Percentiles rank a stretch among this genome's conserved stretches.
These are phyloP conservation scores for Sinopyrophorus schimmeli DNA, from an alignment of 2,888 invertebrate genomes.

Conservation along the genomic window DNA sequence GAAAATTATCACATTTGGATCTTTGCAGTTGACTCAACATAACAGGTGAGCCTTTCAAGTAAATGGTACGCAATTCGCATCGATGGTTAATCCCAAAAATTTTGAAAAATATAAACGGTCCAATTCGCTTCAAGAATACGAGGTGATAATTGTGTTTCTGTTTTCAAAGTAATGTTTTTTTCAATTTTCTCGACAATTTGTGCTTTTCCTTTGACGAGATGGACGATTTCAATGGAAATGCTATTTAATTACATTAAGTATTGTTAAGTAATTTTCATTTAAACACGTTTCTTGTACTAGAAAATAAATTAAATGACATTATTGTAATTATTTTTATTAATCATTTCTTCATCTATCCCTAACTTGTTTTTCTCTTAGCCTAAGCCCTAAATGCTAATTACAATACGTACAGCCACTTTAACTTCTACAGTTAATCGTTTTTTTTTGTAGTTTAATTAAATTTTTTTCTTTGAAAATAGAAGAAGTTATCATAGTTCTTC, in stretches of 20 bases:
- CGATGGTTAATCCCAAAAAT: too few species aligned
- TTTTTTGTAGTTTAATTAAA: too few species aligned
- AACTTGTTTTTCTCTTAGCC: constrained; percentile 15
- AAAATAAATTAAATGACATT: constrained; percentile 13
- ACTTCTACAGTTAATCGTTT: constrained; percentile 32
- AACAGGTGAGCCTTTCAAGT: constrained; percentile 47
- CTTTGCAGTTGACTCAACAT: constrained; percentile 45
- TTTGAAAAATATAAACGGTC: too few species aligned
- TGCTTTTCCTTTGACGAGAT: too few species aligned
- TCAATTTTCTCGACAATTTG: too few species aligned
- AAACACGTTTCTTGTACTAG: constrained; percentile 2
- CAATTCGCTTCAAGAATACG: constrained; percentile 29
- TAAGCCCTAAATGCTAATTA: constrained; percentile 38
- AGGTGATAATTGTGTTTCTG: constrained; percentile 36
- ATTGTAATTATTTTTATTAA: constrained; percentile 17
- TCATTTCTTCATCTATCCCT: constrained; percentile 10
- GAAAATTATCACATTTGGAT: constrained; percentile 41
- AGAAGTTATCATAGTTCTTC: constrained; percentile 47
- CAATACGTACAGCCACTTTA: constrained; percentile 43
- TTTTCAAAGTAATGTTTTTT: constrained; percentile 25
- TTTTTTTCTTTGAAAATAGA: constrained; percentile 47
- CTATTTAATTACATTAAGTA: too few species aligned
- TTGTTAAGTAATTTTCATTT: constrained; percentile 8
- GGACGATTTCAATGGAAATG: too few species aligned
- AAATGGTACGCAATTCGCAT: too few species aligned